Base-by-base conservation (phyloP, 1,140 invertebrate genomes). In the Drosophila ficusphila region DNA sequence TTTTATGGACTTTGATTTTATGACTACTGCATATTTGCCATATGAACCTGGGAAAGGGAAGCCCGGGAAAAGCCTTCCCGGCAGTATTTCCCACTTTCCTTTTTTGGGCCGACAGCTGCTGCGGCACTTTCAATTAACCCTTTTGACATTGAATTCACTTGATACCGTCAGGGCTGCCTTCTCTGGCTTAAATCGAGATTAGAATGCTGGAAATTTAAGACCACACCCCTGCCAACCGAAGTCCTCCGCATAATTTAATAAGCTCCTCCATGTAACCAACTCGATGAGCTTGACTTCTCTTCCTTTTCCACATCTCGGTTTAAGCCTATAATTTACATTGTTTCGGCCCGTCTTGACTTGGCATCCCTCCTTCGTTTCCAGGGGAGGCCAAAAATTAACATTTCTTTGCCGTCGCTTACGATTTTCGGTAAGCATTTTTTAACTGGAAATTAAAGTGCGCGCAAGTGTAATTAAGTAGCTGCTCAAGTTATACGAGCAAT, bases 241-340 rank as follows among this genome's bases (percentile, higher is more conserved):
- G 48, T 38, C 48, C 56, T 64, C 29, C 53, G 47, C 44, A 69
- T 76, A 86, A 88, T 81, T 85, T 88, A 81, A 85, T 86, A 88
- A 85, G 82, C 71, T 49, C 34, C 76, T 36, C 57, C 76, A 51
- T 76, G 54, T 53, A 86, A 67, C 81, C 64, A 53, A 27, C 67
- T 34, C 41, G 53, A 16, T 7, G 25, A 8, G 36, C 67, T 33
- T 31, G 65, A 25, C 52, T 49, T 19, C 51, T 6, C 64, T 2
- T 53, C 9, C 51, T 8, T 31, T 47, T 9, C 16, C 23, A 39
- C 39, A 19, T 18, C 23, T 31, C 42, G 64, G 57, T 57, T 88
- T 86, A 81, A 86, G 82, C 77, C 82, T 88, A 86, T 88, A 86
- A 88, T 86, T 88, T 86, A 86, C 77, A 86, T 74, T 86, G 81